Conservation (phyloP, 2,113 vertebrate genomes). For the Triplophysa tibetana region DNA sequence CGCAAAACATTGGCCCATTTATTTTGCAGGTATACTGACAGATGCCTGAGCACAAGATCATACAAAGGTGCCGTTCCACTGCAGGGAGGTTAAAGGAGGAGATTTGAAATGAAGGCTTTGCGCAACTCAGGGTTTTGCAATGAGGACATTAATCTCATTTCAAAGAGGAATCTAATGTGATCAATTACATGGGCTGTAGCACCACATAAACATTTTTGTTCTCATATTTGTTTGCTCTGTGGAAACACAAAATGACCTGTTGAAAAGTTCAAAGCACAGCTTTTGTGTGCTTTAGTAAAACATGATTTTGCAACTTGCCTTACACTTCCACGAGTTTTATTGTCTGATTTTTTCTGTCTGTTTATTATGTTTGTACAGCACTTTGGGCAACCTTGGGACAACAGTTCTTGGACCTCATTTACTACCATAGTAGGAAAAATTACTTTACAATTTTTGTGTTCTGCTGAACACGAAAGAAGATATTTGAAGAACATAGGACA, state of each 20-base stretch:
- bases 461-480: no score
- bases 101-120: conserved; percentile 8
- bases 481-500: no score
- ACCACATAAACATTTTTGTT: conserved; percentile 15
- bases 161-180: conserved; percentile 10
- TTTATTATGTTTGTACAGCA: no score
- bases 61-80: conserved; percentile 8
- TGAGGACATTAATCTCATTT: conserved; percentile 11
- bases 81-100: conserved; percentile 27
- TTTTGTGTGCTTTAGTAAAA: not conserved
- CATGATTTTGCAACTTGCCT: not conserved
- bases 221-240: not conserved
- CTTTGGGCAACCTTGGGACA: no score
- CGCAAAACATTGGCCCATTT: conserved; percentile 27
- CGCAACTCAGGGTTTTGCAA: conserved; percentile 45
- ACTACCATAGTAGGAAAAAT: no score
- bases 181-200: conserved; percentile 11
- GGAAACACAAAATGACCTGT: not conserved
- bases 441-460: not conserved
- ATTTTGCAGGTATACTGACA: conserved; percentile 37
- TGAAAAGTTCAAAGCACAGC: not conserved
- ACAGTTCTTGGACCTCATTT: no score
- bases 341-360: no score
- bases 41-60: conserved; percentile 30
- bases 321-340: not conserved